Evolutionary conservation across 2,113 vertebrate species (phyloP).

Genomic region (Nothocercus julius): DNA sequence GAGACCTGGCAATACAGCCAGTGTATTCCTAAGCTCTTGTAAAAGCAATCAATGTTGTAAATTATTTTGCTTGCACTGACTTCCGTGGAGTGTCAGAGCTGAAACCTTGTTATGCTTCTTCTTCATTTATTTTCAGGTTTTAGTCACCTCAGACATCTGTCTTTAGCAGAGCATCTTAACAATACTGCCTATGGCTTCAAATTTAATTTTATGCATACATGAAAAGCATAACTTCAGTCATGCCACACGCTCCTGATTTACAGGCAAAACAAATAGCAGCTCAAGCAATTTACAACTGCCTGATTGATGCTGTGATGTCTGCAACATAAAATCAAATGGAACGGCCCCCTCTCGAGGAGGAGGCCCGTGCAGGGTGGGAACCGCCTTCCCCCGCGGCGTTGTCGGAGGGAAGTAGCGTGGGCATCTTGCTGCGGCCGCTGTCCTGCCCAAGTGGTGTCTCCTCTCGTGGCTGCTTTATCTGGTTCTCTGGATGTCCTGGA

Average conservation of each 20-base stretch:
- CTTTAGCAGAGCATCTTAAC: not conserved
- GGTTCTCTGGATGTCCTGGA: not conserved
- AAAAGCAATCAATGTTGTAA: not conserved
- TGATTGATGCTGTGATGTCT: not conserved
- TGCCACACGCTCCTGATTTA: not conserved
- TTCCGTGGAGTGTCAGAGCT: not conserved
- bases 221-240: not conserved
- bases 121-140: not conserved
- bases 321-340: not conserved
- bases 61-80: not conserved
- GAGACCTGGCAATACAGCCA: not conserved
- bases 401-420: not conserved
- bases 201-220: not conserved
- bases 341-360: not conserved
- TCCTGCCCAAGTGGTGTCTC: accelerated
- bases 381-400: not conserved
- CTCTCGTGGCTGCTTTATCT: not conserved
- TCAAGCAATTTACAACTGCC: not conserved
- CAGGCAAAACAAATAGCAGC: constrained; percentile 9
- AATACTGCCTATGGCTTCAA: not conserved
- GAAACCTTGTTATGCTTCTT: not conserved
- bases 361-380: not conserved
- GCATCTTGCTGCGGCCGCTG: accelerated
- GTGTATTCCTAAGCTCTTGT: not conserved
- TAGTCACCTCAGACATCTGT: not conserved